Conservation (phyloP, 2,797 vertebrate species). For the Spheniscus humboldti region DNA sequence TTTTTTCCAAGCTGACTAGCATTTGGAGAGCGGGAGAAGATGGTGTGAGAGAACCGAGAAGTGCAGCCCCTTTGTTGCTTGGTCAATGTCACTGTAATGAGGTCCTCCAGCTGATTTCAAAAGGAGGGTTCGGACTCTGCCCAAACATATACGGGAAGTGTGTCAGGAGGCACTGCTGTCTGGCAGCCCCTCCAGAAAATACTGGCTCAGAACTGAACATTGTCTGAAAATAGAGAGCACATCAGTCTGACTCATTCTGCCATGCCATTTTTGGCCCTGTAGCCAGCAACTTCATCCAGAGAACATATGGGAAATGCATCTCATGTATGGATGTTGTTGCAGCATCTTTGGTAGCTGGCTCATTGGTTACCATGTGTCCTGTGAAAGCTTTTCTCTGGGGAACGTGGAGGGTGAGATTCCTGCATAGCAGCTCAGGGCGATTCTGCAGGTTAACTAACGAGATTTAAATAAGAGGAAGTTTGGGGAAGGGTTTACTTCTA, state of each 20-base stretch:
- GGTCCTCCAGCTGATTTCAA: background rate
- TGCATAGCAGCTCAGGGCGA: background rate
- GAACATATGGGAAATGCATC: background rate
- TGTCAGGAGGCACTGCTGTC: background rate
- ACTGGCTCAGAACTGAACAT: conserved; percentile 32
- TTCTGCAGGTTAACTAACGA: background rate
- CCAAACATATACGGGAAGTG: background rate
- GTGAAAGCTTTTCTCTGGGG: background rate
- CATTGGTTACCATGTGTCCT: background rate
- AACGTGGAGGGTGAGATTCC: background rate
- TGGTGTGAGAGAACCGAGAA: background rate
- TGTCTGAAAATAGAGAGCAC: conserved; percentile 48
- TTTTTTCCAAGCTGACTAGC: background rate
- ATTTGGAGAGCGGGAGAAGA: background rate
- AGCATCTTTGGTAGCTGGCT: background rate
- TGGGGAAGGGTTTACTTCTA: background rate
- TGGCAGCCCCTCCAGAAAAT: conserved; percentile 1
- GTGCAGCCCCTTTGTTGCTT: background rate
- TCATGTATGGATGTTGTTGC: background rate
- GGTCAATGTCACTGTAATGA: background rate
- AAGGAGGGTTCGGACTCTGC: background rate
- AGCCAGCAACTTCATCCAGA: background rate
- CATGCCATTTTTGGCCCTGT: conserved; percentile 14
- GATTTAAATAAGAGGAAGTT: background rate
- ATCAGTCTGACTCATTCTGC: conserved; percentile 27